Evolutionary conservation across 2,888 invertebrate species (phyloP), one percentile per base, ranked within the genome.

Genomic region (Amphipoea lucens): DNA sequence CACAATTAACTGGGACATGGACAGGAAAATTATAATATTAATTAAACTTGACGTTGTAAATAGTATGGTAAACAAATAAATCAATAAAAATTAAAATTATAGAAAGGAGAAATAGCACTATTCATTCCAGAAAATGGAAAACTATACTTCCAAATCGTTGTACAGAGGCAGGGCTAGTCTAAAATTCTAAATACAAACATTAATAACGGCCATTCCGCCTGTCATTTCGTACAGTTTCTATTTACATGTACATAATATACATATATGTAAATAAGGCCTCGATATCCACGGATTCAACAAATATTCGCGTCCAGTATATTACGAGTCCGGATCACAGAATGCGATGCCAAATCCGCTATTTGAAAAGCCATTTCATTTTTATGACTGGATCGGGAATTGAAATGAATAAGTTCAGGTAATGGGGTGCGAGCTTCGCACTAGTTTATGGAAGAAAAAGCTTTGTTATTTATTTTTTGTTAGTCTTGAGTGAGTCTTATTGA

Each of bases 361-460:
- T 79, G 73, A 79, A 81, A 84, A 83, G 82, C 76, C 85, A 89
- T 90, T 90, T 87, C 85, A 86, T 80, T 87, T 90, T 90, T 88
- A 87, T 84, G 81, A 78, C 74, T 82, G 84, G 40, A 70, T 80
- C 76, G 87, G 87, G 85, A 87, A 89, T 89, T 69, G 84, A 87
- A 87, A 87, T 87, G 78, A 81, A 88, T 86, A 83, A 79, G 66
- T 68, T 72, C 73, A 76, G 80, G 83, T 86, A 79, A 82, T 83
- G 68, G 74, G 62, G 68, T 81, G 78, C 51, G 74, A 69, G 66
- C 29, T 48, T 73, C 65, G 54, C 29, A 74, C 51, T 78, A 72
- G 51, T 76, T 73, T 81, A 77, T 40, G 40, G 29, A 51, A 36
- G 20, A 74, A 71, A 72, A 45, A 36, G 1, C 14, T 51, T 48